Evolutionary conservation across 2,888 invertebrate genomes (phyloP).

Genomic region (Blastobasis adustella): DNA sequence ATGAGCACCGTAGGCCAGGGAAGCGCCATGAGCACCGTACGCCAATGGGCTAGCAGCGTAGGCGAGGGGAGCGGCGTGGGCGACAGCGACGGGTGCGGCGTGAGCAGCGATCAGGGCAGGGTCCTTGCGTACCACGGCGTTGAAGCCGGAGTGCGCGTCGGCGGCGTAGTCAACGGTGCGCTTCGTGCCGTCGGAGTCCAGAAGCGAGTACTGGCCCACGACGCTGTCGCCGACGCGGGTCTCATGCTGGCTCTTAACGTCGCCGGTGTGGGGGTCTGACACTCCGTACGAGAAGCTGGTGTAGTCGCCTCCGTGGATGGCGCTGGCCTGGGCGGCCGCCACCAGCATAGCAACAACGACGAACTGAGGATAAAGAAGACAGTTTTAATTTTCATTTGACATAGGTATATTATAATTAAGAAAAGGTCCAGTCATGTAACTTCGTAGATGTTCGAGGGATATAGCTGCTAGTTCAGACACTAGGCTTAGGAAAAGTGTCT

Average conservation of each 20-base stretch:
- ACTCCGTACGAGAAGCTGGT: conserved; percentile 66
- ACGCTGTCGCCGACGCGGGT: conserved; percentile 78
- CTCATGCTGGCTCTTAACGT: conserved; percentile 76
- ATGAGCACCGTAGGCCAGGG: conserved; percentile 40
- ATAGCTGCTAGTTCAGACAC: too few species aligned
- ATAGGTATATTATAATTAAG: too few species aligned
- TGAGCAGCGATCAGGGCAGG: neutral
- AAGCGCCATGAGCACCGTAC: conserved; percentile 25
- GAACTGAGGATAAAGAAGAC: conserved; percentile 46
- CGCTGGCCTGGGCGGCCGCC: conserved; percentile 58
- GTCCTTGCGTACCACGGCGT: conserved; percentile 53
- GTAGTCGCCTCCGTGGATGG: conserved; percentile 53
- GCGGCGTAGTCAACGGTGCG: conserved; percentile 76
- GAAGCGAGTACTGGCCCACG: conserved; percentile 66
- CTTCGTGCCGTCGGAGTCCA: conserved; percentile 77
- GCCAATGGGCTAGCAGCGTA: conserved; percentile 41
- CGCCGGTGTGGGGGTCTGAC: conserved; percentile 65
- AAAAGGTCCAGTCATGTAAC: neutral
- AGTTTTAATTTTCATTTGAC: neutral
- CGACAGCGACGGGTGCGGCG: conserved; percentile 21
- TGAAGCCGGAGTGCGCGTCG: conserved; percentile 52
- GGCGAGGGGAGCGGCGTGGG: conserved; percentile 11
- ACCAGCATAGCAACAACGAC: conserved; percentile 58
- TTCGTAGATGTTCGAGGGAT: too few species aligned
- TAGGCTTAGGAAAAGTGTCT: too few species aligned